A percentile compares a stretch with the other conserved stretches of the same genome.
These are phyloP conservation scores for Kryptolebias ocellatus DNA, from an alignment of 2,797 vertebrate genomes.

Conservation along the genomic window DNA sequence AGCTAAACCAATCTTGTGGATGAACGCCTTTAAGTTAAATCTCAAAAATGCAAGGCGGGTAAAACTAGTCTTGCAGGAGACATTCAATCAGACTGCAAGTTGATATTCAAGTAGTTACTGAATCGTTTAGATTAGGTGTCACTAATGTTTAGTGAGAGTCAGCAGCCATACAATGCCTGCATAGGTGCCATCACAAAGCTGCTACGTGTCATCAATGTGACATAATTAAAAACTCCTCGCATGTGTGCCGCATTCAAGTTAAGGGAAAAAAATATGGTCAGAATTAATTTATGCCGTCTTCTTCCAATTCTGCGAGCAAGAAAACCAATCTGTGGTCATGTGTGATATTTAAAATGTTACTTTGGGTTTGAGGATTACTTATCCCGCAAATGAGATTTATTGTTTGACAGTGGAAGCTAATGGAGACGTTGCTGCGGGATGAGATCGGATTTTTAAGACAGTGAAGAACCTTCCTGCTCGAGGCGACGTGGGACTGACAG, in stretches of 20 bases:
- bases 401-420: constrained; percentile 70
- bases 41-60: constrained; percentile 65
- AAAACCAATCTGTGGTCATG: constrained; percentile 52
- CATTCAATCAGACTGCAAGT: constrained; percentile 76
- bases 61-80: constrained; percentile 79
- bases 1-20: constrained; percentile 80
- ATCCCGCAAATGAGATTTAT: constrained; percentile 80
- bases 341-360: constrained; percentile 58
- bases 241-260: constrained; percentile 39
- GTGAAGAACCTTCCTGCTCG: constrained; percentile 79
- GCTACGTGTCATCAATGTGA: constrained; percentile 71
- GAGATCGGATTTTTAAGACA: constrained; percentile 81
- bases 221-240: constrained; percentile 75
- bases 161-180: constrained; percentile 57
- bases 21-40: constrained; percentile 77
- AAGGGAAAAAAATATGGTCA: constrained; percentile 23
- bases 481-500: constrained; percentile 76
- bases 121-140: constrained; percentile 84
- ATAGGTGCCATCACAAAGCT: constrained; percentile 73
- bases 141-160: constrained; percentile 78
- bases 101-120: constrained; percentile 82
- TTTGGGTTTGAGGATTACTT: constrained; percentile 74
- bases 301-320: constrained; percentile 22
- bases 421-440: constrained; percentile 72
- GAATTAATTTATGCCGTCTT: constrained; percentile 49